A percentile compares a stretch with the other conserved stretches of the same genome.
These are phyloP conservation scores for Seriola quinqueradiata DNA, from an alignment of 2,113 vertebrate species.

Conservation along the genomic window DNA sequence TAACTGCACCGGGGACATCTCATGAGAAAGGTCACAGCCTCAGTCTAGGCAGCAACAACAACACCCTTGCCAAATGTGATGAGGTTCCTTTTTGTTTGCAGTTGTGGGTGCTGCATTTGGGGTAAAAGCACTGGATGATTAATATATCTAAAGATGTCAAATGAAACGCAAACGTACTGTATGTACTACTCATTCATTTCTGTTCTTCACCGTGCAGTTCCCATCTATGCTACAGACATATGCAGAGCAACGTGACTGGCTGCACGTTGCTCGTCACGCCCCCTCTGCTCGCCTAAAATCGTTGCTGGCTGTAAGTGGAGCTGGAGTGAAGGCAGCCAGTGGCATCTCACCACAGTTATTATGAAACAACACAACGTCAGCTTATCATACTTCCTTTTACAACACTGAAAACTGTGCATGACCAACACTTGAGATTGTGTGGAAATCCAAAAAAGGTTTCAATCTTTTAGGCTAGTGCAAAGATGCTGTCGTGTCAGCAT, in stretches of 20 bases:
- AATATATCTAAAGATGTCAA: background rate
- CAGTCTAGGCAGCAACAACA: background rate
- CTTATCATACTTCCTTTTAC: background rate
- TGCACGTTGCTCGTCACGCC: conserved; percentile 62
- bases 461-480: background rate
- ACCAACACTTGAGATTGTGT: background rate
- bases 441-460: background rate
- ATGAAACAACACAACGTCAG: conserved; percentile 30
- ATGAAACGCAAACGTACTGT: background rate
- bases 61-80: background rate
- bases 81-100: background rate
- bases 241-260: conserved; percentile 65
- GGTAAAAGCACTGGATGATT: background rate
- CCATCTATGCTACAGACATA: conserved; percentile 10
- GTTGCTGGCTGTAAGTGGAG: conserved; percentile 21
- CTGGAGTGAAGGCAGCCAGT: conserved; percentile 3
- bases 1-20: background rate
- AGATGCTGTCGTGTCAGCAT: background rate
- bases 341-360: conserved; percentile 5
- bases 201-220: background rate
- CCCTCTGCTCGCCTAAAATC: background rate
- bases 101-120: accelerated
- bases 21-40: conserved; percentile 11
- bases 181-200: background rate
- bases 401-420: background rate